These are phyloP conservation scores for Rhadinocentrus ornatus DNA, from an alignment of 2,797 vertebrate species.

Conservation along the genomic window DNA sequence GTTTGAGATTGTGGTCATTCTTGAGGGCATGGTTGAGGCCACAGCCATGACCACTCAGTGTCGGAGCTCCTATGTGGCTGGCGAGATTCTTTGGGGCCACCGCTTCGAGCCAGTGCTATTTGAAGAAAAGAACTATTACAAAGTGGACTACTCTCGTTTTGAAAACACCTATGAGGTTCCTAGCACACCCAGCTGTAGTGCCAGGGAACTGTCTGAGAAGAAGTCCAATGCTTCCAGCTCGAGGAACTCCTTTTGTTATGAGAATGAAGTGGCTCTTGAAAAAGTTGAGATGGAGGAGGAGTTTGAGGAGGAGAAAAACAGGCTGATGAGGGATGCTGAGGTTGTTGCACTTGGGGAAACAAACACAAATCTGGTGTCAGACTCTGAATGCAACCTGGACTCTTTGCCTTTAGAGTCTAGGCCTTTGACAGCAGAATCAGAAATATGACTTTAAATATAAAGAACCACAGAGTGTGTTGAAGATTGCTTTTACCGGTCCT, in stretches of 20 bases:
- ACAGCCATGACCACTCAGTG: constrained; percentile 98
- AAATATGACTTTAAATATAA: constrained; percentile 86
- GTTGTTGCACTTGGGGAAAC: constrained; percentile 82
- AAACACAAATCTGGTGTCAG: constrained; percentile 84
- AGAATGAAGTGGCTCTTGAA: constrained; percentile 96
- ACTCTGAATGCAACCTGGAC: constrained; percentile 87
- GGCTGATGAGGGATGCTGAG: constrained; percentile 46
- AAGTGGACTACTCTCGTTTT: constrained; percentile 96
- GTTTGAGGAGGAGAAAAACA: constrained; percentile 62
- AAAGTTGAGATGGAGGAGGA: constrained; percentile 91
- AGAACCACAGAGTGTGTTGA: constrained; percentile 69
- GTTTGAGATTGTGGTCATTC: constrained; percentile 96
- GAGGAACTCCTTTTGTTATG: constrained; percentile 96
- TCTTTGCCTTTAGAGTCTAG: constrained; percentile 89
- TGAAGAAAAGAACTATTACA: constrained; percentile 96
- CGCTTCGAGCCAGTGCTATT: constrained; percentile 97
- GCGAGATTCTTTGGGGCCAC: constrained; percentile 96
- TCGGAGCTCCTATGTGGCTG: constrained; percentile 94
- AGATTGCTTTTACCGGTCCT: constrained; percentile 51
- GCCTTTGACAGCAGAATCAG: constrained; percentile 91
- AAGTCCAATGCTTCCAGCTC: constrained; percentile 88
- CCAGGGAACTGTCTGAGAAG: constrained; percentile 93
- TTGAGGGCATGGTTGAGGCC: constrained; percentile 98
- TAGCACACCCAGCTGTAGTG: constrained; percentile 93
- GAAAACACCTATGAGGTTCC: constrained; percentile 96